These are phyloP conservation scores for Erethizon dorsatum DNA, from an alignment of 2,797 vertebrate species.

Conservation along the genomic window DNA sequence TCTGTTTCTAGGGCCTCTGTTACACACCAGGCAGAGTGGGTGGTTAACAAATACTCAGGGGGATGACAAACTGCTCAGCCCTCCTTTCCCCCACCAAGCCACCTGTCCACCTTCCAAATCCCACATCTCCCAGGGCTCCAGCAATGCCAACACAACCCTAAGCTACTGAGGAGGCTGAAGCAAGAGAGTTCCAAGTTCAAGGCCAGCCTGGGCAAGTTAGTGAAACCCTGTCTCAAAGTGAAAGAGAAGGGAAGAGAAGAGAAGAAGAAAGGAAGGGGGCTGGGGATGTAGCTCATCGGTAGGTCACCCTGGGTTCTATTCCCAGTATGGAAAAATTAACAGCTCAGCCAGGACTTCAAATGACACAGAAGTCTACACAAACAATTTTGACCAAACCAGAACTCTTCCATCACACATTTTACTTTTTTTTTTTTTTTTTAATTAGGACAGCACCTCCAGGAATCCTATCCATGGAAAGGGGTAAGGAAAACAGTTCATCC, in stretches of 20 bases:
- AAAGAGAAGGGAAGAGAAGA: background rate
- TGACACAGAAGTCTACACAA: background rate
- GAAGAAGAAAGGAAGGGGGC: background rate
- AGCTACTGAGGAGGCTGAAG: background rate
- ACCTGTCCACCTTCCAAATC: background rate
- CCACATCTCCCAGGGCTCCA: background rate
- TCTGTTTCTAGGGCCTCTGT: background rate
- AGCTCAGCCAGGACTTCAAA: background rate
- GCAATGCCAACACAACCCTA: background rate
- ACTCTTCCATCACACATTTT: background rate
- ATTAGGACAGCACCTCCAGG: background rate
- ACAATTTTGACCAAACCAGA: background rate
- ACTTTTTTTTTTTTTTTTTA: background rate
- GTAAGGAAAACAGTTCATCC: background rate
- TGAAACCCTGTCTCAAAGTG: background rate
- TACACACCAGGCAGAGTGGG: background rate
- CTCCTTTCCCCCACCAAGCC: background rate
- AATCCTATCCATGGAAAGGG: background rate
- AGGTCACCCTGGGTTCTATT: background rate
- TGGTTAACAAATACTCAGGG: background rate
- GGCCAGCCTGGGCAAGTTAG: background rate
- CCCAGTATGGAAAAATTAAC: background rate
- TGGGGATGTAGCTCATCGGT: background rate
- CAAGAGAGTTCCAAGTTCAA: background rate
- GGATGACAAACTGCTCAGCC: too few species aligned